These are phyloP conservation scores for Helicoverpa armigera DNA, from an alignment of 1,140 invertebrate species.

Conservation along the genomic window DNA sequence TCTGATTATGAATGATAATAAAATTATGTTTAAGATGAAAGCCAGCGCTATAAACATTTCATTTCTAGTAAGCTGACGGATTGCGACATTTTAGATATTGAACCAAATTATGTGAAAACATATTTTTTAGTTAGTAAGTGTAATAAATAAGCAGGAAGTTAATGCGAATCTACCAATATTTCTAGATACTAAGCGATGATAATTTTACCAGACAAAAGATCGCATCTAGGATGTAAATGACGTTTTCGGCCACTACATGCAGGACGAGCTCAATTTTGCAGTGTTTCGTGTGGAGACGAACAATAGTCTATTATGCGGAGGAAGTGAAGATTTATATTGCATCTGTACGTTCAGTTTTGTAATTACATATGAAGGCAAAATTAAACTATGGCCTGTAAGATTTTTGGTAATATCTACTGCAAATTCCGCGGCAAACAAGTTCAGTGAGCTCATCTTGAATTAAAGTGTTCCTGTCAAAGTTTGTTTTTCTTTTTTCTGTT, in stretches of 20 bases:
- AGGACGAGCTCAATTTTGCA: slow-evolving; percentile 38
- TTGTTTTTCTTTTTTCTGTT: slow-evolving; percentile 6
- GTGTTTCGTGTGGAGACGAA: slow-evolving; percentile 18
- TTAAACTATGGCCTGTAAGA: not conserved
- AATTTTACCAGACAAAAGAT: not conserved
- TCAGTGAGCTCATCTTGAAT: not conserved
- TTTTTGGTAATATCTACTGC: no score
- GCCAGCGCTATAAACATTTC: no score
- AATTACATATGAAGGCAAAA: not conserved
- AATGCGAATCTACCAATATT: no score
- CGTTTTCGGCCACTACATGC: slow-evolving; percentile 8
- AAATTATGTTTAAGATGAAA: no score
- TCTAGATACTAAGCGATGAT: not conserved
- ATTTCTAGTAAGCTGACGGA: no score
- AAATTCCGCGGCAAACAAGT: no score
- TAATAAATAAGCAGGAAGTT: no score
- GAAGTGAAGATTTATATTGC: slow-evolving; percentile 30
- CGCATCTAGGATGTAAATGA: slow-evolving; percentile 9
- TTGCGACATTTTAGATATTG: no score
- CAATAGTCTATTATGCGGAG: slow-evolving; percentile 36
- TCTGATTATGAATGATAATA: no score
- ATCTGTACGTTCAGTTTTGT: slow-evolving; percentile 17
- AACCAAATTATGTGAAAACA: no score
- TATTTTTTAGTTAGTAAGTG: no score
- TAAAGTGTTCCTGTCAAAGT: not conserved